Conservation (phyloP, 2,113 vertebrate species). For the Rhabdomys dilectus region DNA sequence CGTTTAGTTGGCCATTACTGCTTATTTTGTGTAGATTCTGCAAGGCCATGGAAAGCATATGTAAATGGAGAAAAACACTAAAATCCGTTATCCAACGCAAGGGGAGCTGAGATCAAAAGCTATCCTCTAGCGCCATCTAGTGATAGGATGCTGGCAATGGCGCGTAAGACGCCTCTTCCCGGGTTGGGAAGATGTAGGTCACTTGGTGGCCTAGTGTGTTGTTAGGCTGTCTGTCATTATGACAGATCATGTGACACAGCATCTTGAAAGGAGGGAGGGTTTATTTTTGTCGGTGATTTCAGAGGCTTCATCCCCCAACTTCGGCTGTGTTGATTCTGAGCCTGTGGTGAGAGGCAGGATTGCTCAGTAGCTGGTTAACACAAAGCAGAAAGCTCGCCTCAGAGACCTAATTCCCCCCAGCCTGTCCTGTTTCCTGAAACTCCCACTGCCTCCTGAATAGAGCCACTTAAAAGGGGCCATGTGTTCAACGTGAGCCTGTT, state of each 20-base stretch:
- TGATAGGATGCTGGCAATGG: not conserved
- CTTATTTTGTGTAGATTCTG: not conserved
- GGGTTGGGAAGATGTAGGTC: not conserved
- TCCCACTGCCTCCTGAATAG: not conserved
- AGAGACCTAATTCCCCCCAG: no score
- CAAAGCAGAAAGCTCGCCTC: not conserved
- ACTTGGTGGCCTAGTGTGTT: not conserved
- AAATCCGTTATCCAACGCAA: not conserved
- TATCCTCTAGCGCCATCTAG: not conserved
- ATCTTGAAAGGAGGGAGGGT: not conserved
- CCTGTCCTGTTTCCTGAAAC: not conserved
- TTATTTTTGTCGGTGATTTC: not conserved
- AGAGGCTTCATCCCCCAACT: not conserved
- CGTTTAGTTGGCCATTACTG: no score
- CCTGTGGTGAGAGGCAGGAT: not conserved
- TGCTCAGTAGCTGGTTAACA: not conserved
- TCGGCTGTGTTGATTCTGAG: not conserved
- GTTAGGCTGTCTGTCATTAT: not conserved
- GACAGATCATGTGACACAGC: not conserved
- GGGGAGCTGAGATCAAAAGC: not conserved
- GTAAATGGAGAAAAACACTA: not conserved
- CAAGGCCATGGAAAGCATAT: not conserved
- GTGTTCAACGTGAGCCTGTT: not conserved
- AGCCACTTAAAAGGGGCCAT: not conserved
- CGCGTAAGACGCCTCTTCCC: no score